Conservation (phyloP, 2,888 invertebrate genomes). For the Drosophila monieri region DNA sequence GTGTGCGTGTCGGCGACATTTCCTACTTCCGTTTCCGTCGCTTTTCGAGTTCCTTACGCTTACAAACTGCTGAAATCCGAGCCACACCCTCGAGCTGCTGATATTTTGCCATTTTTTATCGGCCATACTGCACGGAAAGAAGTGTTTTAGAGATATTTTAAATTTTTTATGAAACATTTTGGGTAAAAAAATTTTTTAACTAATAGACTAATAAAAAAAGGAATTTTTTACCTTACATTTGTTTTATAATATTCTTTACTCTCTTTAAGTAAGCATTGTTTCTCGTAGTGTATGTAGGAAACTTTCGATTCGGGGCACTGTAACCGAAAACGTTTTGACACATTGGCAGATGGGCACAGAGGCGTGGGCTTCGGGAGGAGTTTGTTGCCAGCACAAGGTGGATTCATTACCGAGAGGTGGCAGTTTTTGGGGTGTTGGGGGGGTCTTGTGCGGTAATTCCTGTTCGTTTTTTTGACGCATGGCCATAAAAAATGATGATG, state of each 20-base stretch:
- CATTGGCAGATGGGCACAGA: slow-evolving; percentile 47
- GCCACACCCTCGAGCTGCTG: not conserved
- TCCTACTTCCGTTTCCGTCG: slow-evolving; percentile 56
- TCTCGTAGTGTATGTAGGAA: slow-evolving; percentile 3
- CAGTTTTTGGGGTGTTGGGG: not conserved
- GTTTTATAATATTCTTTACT: no score
- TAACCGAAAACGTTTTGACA: slow-evolving; percentile 62
- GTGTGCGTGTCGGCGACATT: slow-evolving; percentile 64
- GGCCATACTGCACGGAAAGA: slow-evolving; percentile 1
- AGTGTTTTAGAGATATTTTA: not conserved
- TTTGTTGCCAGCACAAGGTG: not conserved
- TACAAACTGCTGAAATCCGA: slow-evolving; percentile 47
- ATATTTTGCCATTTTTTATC: slow-evolving; percentile 1
- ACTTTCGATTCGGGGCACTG: slow-evolving; percentile 54
- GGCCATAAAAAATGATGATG: slow-evolving; percentile 75
- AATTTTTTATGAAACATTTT: no score
- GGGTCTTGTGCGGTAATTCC: slow-evolving; percentile 19
- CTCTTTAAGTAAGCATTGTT: not conserved
- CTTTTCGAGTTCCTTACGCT: slow-evolving; percentile 25
- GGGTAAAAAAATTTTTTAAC: no score
- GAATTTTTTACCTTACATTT: no score
- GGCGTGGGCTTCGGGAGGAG: not conserved
- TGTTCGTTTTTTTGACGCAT: slow-evolving; percentile 69
- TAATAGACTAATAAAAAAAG: no score
- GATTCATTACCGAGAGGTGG: not conserved